Conservation (phyloP, 2,113 vertebrate species). For the Semnornis frantzii region DNA sequence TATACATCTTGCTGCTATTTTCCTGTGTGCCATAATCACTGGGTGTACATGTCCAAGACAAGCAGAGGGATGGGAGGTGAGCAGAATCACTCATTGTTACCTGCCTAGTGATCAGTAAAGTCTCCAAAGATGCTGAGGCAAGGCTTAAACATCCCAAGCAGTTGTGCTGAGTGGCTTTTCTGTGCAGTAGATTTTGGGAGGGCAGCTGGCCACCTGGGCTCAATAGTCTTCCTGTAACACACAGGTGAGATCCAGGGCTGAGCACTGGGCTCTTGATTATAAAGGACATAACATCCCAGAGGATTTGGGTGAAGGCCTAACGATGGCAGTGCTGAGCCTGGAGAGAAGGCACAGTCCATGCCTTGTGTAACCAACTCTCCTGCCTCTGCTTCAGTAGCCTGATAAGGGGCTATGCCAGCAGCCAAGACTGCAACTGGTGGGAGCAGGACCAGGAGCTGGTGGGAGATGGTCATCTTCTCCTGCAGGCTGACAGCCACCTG, state of each 20-base stretch:
- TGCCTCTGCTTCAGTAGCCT: neutral
- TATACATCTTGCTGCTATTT: neutral
- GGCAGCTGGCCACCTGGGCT: neutral
- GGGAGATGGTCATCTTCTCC: neutral
- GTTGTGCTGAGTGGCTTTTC: neutral
- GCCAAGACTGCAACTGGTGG: neutral
- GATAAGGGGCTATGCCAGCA: neutral
- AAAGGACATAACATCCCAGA: neutral
- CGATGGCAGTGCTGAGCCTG: neutral
- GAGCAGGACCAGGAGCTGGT: neutral
- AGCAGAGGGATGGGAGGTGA: neutral
- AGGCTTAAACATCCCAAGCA: neutral
- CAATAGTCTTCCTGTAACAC: neutral
- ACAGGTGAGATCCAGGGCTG: neutral
- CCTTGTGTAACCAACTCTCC: neutral
- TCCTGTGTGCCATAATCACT: neutral
- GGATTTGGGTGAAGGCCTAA: neutral
- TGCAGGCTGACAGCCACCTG: neutral
- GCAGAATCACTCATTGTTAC: neutral
- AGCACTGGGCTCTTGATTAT: neutral
- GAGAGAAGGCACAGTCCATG: fast-evolving
- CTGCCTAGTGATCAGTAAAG: neutral
- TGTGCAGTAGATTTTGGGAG: neutral
- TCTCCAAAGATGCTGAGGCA: neutral
- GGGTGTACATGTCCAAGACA: neutral